These are phyloP conservation scores for Macrosteles quadrilineatus DNA, from an alignment of 1,140 invertebrate genomes.

Conservation along the genomic window DNA sequence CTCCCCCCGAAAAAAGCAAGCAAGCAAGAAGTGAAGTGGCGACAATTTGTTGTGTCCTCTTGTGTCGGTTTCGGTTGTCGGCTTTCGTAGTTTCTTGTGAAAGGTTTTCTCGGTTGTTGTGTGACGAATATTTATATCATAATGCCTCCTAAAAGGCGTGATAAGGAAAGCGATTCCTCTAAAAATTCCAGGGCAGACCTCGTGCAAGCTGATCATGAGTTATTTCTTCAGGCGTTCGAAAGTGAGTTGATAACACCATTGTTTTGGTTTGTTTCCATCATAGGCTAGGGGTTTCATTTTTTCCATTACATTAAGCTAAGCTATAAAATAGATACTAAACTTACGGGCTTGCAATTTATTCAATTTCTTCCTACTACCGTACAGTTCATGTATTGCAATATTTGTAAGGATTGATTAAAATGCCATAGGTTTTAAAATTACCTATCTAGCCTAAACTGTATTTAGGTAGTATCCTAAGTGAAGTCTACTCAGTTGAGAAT, in stretches of 20 bases:
- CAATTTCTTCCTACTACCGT: not conserved
- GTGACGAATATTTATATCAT: not conserved
- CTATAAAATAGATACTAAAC: not conserved
- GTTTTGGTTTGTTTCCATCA: not conserved
- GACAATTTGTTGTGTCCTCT: not conserved
- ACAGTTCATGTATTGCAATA: not conserved
- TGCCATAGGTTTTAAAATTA: no score
- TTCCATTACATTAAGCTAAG: not conserved
- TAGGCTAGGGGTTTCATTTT: not conserved
- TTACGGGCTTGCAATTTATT: slow-evolving; percentile 9
- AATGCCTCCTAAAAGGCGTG: slow-evolving; percentile 82
- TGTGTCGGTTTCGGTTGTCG: not conserved
- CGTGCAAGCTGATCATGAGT: slow-evolving; percentile 87
- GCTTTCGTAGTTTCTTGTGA: not conserved
- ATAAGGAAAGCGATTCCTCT: slow-evolving; percentile 63
- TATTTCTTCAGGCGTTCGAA: slow-evolving; percentile 94
- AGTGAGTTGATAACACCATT: slow-evolving; percentile 66
- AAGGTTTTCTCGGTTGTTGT: not conserved
- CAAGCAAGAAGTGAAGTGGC: no score
- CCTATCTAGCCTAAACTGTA: not conserved
- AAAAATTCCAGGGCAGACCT: slow-evolving; percentile 74
- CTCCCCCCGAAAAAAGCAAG: no score
- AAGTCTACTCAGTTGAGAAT: no score
- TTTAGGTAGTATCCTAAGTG: not conserved
- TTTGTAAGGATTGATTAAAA: not conserved